Evolutionary conservation across 2,113 vertebrate genomes (phyloP), one percentile per base, ranked within the genome.

Genomic region (Raja brachyura): DNA sequence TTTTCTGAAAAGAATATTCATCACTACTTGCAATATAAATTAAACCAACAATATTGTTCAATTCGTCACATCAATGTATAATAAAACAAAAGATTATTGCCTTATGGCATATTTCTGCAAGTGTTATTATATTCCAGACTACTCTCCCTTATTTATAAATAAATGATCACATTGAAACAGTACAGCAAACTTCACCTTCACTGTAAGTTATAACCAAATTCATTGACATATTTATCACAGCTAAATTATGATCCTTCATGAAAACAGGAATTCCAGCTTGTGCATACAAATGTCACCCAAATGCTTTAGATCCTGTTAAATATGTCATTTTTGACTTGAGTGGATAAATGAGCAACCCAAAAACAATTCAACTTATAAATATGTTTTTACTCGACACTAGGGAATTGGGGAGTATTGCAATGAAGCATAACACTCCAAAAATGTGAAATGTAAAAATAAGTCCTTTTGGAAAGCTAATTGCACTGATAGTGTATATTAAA

Each of bases 71-170:
- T 90, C 31, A 90, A 90, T 22, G 31, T 39, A 68, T 33, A 90
- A 39, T 68, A 90, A 68, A 70, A 39, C 86, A 70, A 68, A 33
- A 56, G 86, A 39, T 33, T 68, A 66, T 16, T 39, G 5, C 63
- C 28, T 28, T 81, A 0, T 70, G n/a, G 39, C 9, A 39, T 25
- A 90, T 90, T 39, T 7, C 7, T 90, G 16, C 13, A 18, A 39
- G 31, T 39, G 66, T 14, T 16, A 31, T 90, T 70, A 68, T 39
- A 22, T 16, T 39, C 31, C n/a, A 33, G 33, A 70, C 66, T 39
- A 13, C n/a, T 33, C 9, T 88, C 85, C 63, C 85, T n/a, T 59
- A 85, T 86, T 86, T 61, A 86, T 86, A 86, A 61, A 81, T 81
- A 54, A 81, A 81, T 48, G 39, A 79, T 81, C 31, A 78, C 39